phyloP scores from a whole-genome alignment of 2,113 vertebrate genomes.

The Phalacrocorax aristotelis region DNA sequence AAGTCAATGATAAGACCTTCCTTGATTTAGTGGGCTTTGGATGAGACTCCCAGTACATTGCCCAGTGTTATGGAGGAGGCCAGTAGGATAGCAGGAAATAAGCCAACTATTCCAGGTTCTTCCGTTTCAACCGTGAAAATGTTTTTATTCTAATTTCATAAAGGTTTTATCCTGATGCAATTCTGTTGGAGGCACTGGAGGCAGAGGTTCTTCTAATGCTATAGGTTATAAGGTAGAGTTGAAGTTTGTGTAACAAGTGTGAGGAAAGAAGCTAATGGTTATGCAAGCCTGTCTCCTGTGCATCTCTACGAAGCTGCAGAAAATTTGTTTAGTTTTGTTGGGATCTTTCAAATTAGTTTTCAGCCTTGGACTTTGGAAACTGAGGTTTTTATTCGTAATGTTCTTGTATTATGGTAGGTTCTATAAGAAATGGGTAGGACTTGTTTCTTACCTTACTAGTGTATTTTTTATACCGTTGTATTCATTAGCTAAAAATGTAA shows the following conservation, averaged over 20 bases:
- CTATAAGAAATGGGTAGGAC: neutral
- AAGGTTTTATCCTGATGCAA: neutral
- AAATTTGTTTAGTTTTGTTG: neutral
- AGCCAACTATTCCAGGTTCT: neutral
- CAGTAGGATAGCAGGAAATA: neutral
- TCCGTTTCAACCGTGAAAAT: neutral
- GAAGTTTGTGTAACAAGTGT: neutral
- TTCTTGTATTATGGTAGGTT: neutral
- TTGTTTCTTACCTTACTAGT: neutral
- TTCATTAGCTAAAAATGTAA: neutral
- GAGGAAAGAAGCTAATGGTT: neutral
- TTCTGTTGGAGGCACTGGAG: neutral
- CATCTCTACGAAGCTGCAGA: neutral
- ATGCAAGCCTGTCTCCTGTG: neutral
- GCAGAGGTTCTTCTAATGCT: neutral
- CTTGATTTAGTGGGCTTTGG: constrained; percentile 4
- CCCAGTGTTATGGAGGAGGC: neutral
- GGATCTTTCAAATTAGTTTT: neutral
- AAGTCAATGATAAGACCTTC: neutral
- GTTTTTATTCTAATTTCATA: neutral
- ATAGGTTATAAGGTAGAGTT: neutral
- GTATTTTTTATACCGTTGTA: neutral
- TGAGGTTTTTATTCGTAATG: neutral
- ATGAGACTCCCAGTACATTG: neutral
- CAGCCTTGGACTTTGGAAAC: neutral